phyloP scores from a whole-genome alignment of 2,797 vertebrate species.

The Danio albolineatus region DNA sequence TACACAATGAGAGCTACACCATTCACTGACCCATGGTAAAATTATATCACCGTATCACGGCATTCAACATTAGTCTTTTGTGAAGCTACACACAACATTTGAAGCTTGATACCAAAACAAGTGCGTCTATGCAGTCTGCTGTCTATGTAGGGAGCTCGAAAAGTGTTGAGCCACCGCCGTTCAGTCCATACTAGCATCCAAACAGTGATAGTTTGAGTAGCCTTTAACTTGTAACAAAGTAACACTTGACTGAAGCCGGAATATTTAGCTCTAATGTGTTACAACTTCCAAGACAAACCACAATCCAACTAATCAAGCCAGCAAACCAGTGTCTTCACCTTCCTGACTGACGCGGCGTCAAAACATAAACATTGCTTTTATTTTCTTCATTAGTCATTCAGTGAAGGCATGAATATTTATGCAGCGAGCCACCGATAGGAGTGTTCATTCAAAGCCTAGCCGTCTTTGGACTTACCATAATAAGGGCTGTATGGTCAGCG shows the following conservation, averaged over 20 bases:
- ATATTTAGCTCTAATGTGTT: constrained; percentile 1
- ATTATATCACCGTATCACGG: not conserved
- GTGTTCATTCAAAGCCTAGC: not conserved
- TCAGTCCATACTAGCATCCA: not conserved
- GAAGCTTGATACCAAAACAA: not conserved
- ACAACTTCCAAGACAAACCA: not conserved
- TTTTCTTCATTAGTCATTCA: not conserved
- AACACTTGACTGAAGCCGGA: not conserved
- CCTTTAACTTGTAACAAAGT: not conserved
- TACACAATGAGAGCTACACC: no score
- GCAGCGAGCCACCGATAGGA: not conserved
- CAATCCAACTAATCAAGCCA: not conserved
- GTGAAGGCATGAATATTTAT: constrained; percentile 4
- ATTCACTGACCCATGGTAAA: no score
- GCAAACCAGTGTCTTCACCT: not conserved
- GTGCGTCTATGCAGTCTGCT: not conserved
- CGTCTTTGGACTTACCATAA: constrained; percentile 47
- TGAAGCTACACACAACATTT: no score
- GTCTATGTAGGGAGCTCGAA: not conserved
- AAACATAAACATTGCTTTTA: constrained; percentile 22
- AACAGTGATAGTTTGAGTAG: not conserved
- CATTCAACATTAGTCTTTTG: not conserved
- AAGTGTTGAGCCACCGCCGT: not conserved
- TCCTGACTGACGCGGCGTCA: not conserved
- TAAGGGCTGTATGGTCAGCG: not conserved